Conservation (phyloP, 1,140 invertebrate genomes). For the Pachypsylla venusta region DNA sequence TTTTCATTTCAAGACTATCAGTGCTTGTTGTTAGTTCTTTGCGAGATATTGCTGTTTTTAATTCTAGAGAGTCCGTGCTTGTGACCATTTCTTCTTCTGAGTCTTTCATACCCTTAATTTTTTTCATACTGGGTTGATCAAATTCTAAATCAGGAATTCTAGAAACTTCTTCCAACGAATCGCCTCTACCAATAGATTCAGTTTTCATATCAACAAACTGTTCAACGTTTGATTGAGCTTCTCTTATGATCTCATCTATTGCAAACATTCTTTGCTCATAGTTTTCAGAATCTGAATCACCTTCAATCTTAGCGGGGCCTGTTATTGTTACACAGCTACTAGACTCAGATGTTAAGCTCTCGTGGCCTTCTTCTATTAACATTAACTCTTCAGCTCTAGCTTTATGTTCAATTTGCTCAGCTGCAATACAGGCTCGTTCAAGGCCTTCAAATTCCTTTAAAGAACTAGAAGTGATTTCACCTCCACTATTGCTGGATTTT, state of each 20-base stretch:
- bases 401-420: slow-evolving; percentile 60
- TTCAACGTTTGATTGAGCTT: slow-evolving; percentile 52
- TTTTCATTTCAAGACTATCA: slow-evolving; percentile 41
- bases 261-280: slow-evolving; percentile 55
- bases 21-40: slow-evolving; percentile 33
- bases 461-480: slow-evolving; percentile 80
- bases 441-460: slow-evolving; percentile 87
- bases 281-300: slow-evolving; percentile 40
- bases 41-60: slow-evolving; percentile 21
- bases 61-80: slow-evolving; percentile 31
- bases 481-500: slow-evolving; percentile 55
- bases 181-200: slow-evolving; percentile 33
- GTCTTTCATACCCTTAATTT: slow-evolving; percentile 22
- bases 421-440: slow-evolving; percentile 72
- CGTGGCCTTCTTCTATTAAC: slow-evolving; percentile 50
- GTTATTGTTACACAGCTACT: slow-evolving; percentile 53
- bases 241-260: slow-evolving; percentile 55
- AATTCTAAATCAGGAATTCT: slow-evolving; percentile 35
- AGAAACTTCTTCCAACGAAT: slow-evolving; percentile 35
- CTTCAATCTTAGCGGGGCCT: slow-evolving; percentile 33
- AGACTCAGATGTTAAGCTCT: slow-evolving; percentile 44
- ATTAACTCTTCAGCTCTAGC: slow-evolving; percentile 66
- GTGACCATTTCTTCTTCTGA: slow-evolving; percentile 28
- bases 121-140: slow-evolving; percentile 29
- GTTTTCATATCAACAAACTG: slow-evolving; percentile 38